These are phyloP conservation scores for Tinamus major DNA, from an alignment of 2,797 vertebrate genomes.

Conservation along the genomic window DNA sequence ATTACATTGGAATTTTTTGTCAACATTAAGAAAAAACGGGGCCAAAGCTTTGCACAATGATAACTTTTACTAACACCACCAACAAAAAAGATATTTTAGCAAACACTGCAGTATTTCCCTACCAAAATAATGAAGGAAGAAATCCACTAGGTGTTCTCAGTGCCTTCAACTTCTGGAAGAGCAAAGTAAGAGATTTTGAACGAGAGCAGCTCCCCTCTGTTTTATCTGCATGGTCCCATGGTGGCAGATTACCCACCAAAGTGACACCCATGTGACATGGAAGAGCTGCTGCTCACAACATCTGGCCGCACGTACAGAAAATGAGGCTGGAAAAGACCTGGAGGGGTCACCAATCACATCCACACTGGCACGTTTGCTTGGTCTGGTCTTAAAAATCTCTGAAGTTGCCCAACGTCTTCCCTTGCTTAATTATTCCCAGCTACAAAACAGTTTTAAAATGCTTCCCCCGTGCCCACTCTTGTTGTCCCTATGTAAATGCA, in stretches of 20 bases:
- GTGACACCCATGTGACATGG: rapidly evolving
- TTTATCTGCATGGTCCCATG: background rate
- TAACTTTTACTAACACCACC: background rate
- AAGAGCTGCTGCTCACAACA: background rate
- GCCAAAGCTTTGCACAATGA: background rate
- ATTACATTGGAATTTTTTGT: background rate
- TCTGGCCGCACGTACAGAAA: background rate
- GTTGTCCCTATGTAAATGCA: background rate
- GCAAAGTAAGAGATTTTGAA: background rate
- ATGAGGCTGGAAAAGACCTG: background rate
- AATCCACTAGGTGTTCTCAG: background rate
- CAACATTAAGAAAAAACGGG: background rate
- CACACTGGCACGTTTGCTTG: background rate
- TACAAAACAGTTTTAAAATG: background rate
- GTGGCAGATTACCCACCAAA: background rate
- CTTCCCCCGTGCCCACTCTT: background rate
- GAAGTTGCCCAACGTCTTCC: background rate
- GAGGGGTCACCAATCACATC: background rate
- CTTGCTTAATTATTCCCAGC: background rate
- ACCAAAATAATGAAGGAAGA: background rate
- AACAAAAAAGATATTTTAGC: background rate
- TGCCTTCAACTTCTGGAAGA: background rate
- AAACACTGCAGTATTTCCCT: background rate
- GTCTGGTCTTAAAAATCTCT: background rate
- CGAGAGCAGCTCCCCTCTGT: background rate